Evolutionary conservation across 2,113 vertebrate genomes (phyloP), one percentile per base, ranked within the genome.

Genomic region (Malurus elegans): DNA sequence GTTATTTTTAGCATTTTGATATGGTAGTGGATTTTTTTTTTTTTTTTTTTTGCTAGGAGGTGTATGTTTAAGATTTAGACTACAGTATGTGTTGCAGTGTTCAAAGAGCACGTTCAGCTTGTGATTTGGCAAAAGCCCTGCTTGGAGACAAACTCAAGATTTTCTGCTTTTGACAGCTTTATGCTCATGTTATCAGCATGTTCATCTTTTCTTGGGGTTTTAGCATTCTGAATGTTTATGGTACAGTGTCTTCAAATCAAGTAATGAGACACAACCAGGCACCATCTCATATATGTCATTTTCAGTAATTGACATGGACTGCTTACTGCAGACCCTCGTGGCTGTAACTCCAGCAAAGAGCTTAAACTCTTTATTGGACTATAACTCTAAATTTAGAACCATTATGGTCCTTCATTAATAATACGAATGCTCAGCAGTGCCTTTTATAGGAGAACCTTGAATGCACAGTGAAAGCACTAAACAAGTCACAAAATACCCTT

Each of bases 151-250:
- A 70, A 53, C 17, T 93, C 29, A 51, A 67, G 86, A 58, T 88
- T 83, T 94, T 78, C 81, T 70, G 72, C 40, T 69, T 93, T 88
- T 96, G 87, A 74, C 79, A 96, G 78, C 56, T 95, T 95, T 93
- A 93, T 95, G 58, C 40, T 95, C 56, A 69, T 88, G 28, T 96
- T 97, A 95, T 87, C 82, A 82, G 64, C 48, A 38, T 72, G 72
- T 79, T 97, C 65, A 88, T 95, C 91, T 92, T 93, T 93, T 94
- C 81, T 44, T 86, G 56, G 54, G 88, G 64, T 95, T 97, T 97
- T 76, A 96, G 82, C 44, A 90, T 92, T 90, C 57, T 84, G 67
- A 94, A 61, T 79, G 88, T 82, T 90, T 86, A 74, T 82, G 42
- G 31, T 85, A 64, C 0, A 1, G 38, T 24, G 38, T 69, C 72